Conservation (phyloP, 2,888 invertebrate genomes). For the Periphyllus acericola region DNA sequence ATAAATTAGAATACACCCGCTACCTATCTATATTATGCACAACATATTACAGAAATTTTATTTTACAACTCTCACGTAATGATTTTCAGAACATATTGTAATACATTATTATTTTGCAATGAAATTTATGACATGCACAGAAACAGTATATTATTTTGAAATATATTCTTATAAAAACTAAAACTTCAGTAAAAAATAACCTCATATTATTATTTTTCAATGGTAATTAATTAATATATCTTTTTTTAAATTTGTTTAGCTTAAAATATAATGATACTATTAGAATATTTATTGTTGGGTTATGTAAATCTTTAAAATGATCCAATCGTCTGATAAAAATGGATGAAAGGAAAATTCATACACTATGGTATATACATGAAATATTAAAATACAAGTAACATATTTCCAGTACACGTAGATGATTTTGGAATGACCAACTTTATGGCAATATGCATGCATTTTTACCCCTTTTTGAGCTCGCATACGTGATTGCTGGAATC, state of each 20-base stretch:
- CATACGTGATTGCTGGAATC: slow-evolving; percentile 41
- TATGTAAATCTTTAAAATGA: too few species aligned
- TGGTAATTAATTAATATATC: too few species aligned
- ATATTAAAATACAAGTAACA: not conserved
- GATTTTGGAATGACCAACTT: slow-evolving; percentile 15
- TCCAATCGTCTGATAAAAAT: not conserved
- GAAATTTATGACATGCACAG: too few species aligned
- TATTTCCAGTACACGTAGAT: slow-evolving; percentile 28
- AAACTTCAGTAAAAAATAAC: too few species aligned
- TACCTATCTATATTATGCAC: not conserved
- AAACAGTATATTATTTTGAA: too few species aligned
- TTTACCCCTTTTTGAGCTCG: slow-evolving; percentile 1
- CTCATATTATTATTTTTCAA: too few species aligned
- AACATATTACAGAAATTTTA: not conserved
- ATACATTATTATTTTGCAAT: too few species aligned
- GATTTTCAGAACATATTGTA: not conserved
- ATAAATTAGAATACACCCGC: not conserved
- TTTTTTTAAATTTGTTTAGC: too few species aligned
- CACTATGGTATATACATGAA: not conserved
- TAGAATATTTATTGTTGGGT: too few species aligned
- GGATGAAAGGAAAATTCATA: not conserved
- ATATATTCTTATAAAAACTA: too few species aligned
- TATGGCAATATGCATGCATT: not conserved
- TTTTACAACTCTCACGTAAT: not conserved
- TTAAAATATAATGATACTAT: too few species aligned